These are phyloP conservation scores for Melikaiella ostensackeni DNA, from an alignment of 2,888 invertebrate species.

Conservation along the genomic window DNA sequence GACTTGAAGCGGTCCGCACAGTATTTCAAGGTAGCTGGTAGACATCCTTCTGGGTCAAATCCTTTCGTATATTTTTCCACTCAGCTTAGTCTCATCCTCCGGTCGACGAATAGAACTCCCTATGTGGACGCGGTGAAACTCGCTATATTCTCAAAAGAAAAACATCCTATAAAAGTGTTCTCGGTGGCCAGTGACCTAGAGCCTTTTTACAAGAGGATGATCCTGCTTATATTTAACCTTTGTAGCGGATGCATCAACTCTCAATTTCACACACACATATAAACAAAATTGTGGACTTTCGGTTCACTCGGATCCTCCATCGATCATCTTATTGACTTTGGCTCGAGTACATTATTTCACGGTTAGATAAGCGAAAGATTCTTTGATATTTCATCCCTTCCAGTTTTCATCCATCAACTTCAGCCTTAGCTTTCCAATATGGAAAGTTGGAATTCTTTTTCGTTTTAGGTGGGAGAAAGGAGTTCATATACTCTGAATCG, in stretches of 20 bases:
- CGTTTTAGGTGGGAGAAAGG: neutral
- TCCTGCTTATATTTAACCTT: conserved; percentile 4
- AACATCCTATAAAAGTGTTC: neutral
- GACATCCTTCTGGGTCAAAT: conserved; percentile 27
- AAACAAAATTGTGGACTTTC: neutral
- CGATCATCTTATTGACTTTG: conserved; percentile 17
- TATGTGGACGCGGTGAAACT: neutral
- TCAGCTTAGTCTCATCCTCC: conserved; percentile 20
- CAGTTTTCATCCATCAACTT: conserved; percentile 18
- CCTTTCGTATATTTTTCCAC: conserved; percentile 25
- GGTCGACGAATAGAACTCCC: conserved; percentile 19
- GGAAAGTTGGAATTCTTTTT: neutral
- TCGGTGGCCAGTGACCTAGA: neutral
- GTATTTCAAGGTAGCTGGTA: conserved; percentile 24
- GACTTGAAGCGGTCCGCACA: conserved; percentile 12
- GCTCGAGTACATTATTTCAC: conserved; percentile 19
- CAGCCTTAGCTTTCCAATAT: neutral
- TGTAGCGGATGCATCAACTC: neutral
- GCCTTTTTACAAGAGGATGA: neutral
- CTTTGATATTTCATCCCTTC: neutral
- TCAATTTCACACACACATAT: conserved; percentile 9
- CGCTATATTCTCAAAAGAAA: neutral
- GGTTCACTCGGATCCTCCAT: neutral
- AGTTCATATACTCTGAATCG: neutral
- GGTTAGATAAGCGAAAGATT: neutral